Conservation (phyloP, 2,113 vertebrate species). For the Strigops habroptila region DNA sequence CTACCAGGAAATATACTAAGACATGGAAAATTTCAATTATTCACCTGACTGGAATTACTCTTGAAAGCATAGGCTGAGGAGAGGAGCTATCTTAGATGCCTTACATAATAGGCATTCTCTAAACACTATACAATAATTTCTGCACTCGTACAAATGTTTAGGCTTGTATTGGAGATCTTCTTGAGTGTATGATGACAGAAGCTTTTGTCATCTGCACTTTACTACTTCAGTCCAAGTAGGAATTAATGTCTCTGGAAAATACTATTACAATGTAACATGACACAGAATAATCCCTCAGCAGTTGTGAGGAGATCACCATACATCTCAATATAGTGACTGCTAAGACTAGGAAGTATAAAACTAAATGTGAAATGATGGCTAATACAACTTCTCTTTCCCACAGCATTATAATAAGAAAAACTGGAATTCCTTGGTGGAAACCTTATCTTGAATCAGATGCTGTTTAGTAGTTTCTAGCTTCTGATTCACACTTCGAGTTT, state of each 20-base stretch:
- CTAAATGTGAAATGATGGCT: neutral
- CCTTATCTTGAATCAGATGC: neutral
- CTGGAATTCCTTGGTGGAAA: neutral
- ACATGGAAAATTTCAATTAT: neutral
- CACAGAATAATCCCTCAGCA: neutral
- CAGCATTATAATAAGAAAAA: neutral
- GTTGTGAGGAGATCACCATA: neutral
- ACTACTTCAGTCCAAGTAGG: neutral
- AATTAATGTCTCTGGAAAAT: conserved; percentile 10
- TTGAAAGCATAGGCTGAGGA: neutral
- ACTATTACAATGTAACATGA: neutral
- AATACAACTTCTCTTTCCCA: conserved; percentile 7
- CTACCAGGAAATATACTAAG: neutral
- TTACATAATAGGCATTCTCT: neutral
- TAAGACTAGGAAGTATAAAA: neutral
- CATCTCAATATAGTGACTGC: neutral
- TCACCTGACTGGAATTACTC: neutral
- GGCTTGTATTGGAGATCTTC: neutral
- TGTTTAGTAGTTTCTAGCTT: neutral
- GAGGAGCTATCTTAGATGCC: neutral
- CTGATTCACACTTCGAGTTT: conserved; percentile 10
- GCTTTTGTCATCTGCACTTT: neutral
- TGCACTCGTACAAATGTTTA: neutral
- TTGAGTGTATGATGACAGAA: neutral
- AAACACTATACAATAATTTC: neutral